Percentiles rank a stretch among this genome's conserved stretches.
Evolutionary conservation across 2,113 vertebrate genomes (phyloP).

Genomic region (Callospermophilus lateralis): DNA sequence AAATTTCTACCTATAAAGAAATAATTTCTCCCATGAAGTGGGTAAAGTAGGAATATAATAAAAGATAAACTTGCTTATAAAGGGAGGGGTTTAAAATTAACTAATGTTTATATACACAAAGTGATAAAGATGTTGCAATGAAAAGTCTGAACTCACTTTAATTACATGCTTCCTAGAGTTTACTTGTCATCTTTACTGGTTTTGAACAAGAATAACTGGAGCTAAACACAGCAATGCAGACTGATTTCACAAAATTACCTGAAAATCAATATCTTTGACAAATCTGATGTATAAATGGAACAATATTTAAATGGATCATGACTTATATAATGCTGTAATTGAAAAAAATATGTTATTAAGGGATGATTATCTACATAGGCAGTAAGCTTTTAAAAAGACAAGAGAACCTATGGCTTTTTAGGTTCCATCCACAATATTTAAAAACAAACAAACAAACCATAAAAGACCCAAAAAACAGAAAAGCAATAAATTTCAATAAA

Average conservation of each 20-base stretch:
- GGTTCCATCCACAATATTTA: background rate
- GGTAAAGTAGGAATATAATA: conserved; percentile 1
- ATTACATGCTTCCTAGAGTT: background rate
- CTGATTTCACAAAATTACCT: background rate
- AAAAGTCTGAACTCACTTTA: background rate
- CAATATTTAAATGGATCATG: background rate
- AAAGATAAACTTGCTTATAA: background rate
- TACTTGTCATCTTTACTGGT: background rate
- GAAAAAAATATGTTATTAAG: background rate
- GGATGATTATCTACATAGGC: background rate
- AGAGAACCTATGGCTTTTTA: background rate
- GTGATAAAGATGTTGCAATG: background rate
- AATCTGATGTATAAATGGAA: background rate
- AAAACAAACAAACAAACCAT: background rate
- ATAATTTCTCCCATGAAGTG: background rate
- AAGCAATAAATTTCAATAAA: background rate
- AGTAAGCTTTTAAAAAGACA: conserved; percentile 18
- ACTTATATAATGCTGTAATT: background rate
- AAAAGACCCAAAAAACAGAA: background rate
- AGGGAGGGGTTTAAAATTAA: background rate
- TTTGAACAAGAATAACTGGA: background rate
- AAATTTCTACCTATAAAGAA: background rate
- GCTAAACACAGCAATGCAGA: background rate
- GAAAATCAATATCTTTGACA: background rate
- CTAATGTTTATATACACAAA: background rate